Base-by-base conservation (phyloP, 2,888 invertebrate genomes). In the Pollenia amentaria region DNA sequence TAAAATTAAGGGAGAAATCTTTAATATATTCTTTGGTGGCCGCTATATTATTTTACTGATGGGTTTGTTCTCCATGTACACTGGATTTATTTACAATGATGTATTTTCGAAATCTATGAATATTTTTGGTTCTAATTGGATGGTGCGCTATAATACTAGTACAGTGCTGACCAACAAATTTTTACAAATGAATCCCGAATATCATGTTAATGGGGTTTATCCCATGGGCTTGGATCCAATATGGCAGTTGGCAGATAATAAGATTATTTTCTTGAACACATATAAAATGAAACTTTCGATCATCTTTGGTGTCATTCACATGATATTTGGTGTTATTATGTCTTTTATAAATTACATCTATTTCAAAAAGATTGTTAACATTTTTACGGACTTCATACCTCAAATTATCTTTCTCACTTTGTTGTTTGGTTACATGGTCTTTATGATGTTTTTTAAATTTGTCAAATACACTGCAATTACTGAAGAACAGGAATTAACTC, bases 31-130 rank as follows among this genome's bases (percentile, higher is more conserved):
- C 95, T 99, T 99, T 93, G 97, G 97, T 88, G 99, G 99, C 2
- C 97, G 99, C 70, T 99, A 99, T 94, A 98, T 99, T 87, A 97
- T 99, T 76, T 94, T 99, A 9, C 94, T 99, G 62, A 99, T 99
- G 99, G 99, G 99, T 0, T 85, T 97, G 12, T 99, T 99, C 94
- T 99, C 99, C 0, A 96, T 99, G 94, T 99, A 99, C 94, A 99
- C 99, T 3, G 99, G 99, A 0, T 92, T 99, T n/a, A 96, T 99
- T 88, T 99, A 99, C 94, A 99, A 99, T 94, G 99, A 99, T 93
- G 94, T 97, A 53, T 99, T 99, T 94, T 98, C 99, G 46, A 99
- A 99, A 92, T 97, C 98, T 1, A 92, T 99, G 89, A 99, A 99
- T 92, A 95, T 99, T 57, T 99, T 99, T 93, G 98, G 98, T 0